Conservation (phyloP, 2,888 invertebrate genomes). For the Melieria omissa region DNA sequence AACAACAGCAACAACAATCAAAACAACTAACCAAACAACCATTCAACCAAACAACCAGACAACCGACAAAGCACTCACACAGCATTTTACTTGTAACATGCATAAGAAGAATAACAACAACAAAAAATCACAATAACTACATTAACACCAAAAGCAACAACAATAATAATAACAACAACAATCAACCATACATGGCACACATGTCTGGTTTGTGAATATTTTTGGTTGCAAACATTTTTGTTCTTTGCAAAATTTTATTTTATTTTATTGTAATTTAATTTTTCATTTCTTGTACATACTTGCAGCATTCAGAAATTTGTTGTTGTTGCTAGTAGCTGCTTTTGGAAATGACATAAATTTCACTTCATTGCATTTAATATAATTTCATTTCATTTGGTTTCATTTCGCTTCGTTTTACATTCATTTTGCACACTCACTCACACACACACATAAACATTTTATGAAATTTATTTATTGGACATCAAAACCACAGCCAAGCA, state of each 20-base stretch:
- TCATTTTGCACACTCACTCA: neutral
- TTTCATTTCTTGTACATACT: neutral
- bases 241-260: neutral
- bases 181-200: too few species aligned
- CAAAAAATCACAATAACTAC: neutral
- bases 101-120: neutral
- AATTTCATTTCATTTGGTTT: slow-evolving; percentile 19
- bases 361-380: slow-evolving; percentile 25
- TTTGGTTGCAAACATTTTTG: neutral
- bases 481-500: slow-evolving; percentile 22
- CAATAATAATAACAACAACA: too few species aligned
- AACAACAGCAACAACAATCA: slow-evolving; percentile 24
- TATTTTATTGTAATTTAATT: too few species aligned
- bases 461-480: slow-evolving; percentile 32
- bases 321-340: too few species aligned
- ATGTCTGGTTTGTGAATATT: too few species aligned
- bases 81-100: too few species aligned
- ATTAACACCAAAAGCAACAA: too few species aligned
- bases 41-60: neutral
- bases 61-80: too few species aligned
- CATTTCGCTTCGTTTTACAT: slow-evolving; percentile 13
- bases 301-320: neutral
- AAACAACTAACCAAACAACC: slow-evolving; percentile 23
- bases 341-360: slow-evolving; percentile 32
- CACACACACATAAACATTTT: neutral